Conservation (phyloP, 2,113 vertebrate species). For the Regulus satrapa region DNA sequence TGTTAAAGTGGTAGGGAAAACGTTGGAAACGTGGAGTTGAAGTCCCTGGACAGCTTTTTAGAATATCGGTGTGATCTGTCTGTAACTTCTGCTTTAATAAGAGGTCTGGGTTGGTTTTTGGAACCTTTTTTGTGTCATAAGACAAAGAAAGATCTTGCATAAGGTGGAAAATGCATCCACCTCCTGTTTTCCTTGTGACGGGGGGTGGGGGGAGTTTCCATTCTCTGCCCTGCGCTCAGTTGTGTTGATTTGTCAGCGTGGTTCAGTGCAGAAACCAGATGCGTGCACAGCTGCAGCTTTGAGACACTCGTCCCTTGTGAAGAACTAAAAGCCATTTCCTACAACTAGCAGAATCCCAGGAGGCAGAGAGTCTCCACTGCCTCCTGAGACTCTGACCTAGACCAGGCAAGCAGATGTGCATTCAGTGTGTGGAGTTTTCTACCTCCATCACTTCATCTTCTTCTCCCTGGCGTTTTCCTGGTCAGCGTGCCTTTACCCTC, state of each 20-base stretch:
- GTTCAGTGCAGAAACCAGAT: fast-evolving
- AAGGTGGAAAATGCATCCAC: background rate
- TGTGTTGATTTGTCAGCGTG: fast-evolving
- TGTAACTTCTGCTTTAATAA: background rate
- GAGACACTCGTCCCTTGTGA: background rate
- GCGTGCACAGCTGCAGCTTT: background rate
- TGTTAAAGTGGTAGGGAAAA: too few relatives aligned
- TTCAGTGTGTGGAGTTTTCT: background rate
- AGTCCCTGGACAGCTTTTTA: background rate
- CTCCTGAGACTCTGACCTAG: background rate
- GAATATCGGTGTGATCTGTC: fast-evolving
- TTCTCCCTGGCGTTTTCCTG: background rate
- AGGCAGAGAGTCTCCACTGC: background rate
- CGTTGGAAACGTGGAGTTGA: too few relatives aligned
- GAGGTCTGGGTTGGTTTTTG: fast-evolving
- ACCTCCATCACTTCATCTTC: background rate
- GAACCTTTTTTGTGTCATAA: fast-evolving
- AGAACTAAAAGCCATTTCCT: background rate
- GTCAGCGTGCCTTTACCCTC: background rate
- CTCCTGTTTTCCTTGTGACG: fast-evolving
- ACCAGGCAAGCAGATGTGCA: background rate
- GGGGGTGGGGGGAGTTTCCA: too few relatives aligned
- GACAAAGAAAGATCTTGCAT: background rate
- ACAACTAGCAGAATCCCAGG: too few relatives aligned
- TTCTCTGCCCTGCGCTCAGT: fast-evolving